Evolutionary conservation across 2,888 invertebrate genomes (phyloP).

Genomic region (Brassicogethes aeneus): DNA sequence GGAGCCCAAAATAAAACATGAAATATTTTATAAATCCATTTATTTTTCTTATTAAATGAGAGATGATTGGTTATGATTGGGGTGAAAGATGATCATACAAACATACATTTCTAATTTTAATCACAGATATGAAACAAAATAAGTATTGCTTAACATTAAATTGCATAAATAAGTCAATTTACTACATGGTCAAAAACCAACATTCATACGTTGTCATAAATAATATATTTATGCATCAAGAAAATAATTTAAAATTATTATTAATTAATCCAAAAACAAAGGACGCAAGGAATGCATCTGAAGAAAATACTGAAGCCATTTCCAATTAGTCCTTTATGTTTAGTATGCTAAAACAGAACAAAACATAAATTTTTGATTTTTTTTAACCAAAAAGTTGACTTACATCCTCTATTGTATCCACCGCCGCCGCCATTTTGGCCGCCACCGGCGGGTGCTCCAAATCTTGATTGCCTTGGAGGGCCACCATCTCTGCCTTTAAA

Average conservation of each 20-base stretch:
- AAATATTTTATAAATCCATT: too few species aligned
- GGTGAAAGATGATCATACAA: too few species aligned
- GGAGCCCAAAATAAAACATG: too few species aligned
- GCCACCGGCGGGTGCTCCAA: constrained; percentile 9
- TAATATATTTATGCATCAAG: constrained; percentile 6
- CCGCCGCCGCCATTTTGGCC: constrained; percentile 10
- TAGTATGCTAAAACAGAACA: constrained; percentile 35
- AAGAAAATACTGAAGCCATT: constrained; percentile 21
- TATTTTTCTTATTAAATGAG: too few species aligned
- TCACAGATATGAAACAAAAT: neutral
- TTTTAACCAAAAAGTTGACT: constrained; percentile 7
- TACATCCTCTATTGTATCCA: constrained; percentile 17
- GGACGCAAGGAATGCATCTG: constrained; percentile 27
- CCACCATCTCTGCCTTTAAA: constrained; percentile 11
- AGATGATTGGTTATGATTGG: too few species aligned
- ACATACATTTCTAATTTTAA: constrained; percentile 1
- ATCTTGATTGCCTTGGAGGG: constrained; percentile 8
- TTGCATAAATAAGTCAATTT: neutral
- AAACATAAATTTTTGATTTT: too few species aligned
- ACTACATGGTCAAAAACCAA: constrained; percentile 1
- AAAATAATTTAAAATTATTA: constrained; percentile 12
- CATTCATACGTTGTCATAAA: constrained; percentile 4
- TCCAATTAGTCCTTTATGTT: constrained; percentile 11
- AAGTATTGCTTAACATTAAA: neutral
- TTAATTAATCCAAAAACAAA: constrained; percentile 7